Base-by-base conservation (phyloP, 2,797 vertebrate species). In the Etheostoma nigrum region DNA sequence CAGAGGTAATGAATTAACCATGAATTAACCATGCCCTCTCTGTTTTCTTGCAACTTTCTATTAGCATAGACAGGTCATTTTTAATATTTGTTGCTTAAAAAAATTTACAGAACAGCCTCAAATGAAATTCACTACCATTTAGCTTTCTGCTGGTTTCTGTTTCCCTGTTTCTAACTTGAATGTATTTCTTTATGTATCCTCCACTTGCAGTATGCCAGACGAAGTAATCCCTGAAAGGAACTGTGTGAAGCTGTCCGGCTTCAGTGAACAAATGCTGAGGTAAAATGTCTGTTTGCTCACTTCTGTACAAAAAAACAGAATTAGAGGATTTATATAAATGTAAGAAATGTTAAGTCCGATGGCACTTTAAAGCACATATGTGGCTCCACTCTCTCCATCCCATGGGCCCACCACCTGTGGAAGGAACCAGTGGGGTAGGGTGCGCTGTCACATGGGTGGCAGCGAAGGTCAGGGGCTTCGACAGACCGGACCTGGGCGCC, bases 231-330 rank as follows among this genome's bases (percentile, higher is more conserved):
- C 3, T 36, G 83, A 93, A 58, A 89, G 82, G 16, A 94, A 94
- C 76, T 58, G 47, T 0, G 93, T 97, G 82, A 53, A 15, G 0
- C 74, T 97, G 30, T 2, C 0, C 0, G 96, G 96, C 65, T 96
- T 97, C 88, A 96, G 92, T 45, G 96, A 97, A 2, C 96, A 97
- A 52, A 92, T 96, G 1, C 86, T 98, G 47, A 96, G 94, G 97
- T 97, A 92, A 95, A 92, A 85, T 21, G 1, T 45, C 62, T 18
- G 27, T 1, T 76, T 47, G 0, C 18, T 47, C 25, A 7, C 49
- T 54, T 33, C 3, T 0, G 9, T 57, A 7, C n/a, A 44, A 23
- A 48, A 27, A 33, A 33, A 8, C 33, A 7, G 1, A 13, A 27
- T 21, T 30, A 52, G 2, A 44, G 33, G 3, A 36, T 47, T 62